Base-by-base conservation (phyloP, 2,113 vertebrate species). In the Oceanodroma tethys region DNA sequence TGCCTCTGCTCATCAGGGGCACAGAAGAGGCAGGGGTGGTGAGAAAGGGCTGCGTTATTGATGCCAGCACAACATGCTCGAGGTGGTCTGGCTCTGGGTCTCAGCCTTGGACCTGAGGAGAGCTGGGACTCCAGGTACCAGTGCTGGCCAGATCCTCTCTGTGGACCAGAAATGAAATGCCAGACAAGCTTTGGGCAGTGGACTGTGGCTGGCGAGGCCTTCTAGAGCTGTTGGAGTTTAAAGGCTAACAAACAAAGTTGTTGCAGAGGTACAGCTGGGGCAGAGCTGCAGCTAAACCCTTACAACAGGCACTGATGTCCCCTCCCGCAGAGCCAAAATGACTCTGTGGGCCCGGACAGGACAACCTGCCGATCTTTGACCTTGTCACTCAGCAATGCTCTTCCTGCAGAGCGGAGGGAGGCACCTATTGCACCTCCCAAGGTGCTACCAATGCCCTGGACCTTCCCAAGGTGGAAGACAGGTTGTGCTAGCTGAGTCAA, bases 11-110 rank as follows among this genome's bases (percentile, higher is more conserved):
- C 6, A 3, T 9, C 52, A 26, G 76, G n/a, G 56, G 45, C 48
- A 81, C 43, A 29, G 42, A n/a, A 71, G 29, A 34, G 40, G 56
- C 29, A 23, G 60, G 40, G 47, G 8, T 23, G 72, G 5, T 50
- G 67, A 53, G 7, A 43, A 34, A 5, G 65, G 63, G 60, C 45
- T 62, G 45, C 1, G 1, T 55, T 38, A 21, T n/a, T 45, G 70
- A 17, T 0, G 0, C 21, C 74, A 66, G 55, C 38, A 68, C 19
- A 36, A 34, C 16, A 1, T 18, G 22, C 40, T 60, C 2, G 3
- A 32, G 30, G 55, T 21, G 43, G 5, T 50, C 79, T 78, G 68
- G 15, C 63, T 74, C 62, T 19, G 58, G 21, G n/a, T 16, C 26
- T 45, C 75, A 88, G 95, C 22, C 80, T 45, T 45, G 55, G 55